These are phyloP conservation scores for Pedetes capensis DNA, from an alignment of 2,113 vertebrate species.

Conservation along the genomic window DNA sequence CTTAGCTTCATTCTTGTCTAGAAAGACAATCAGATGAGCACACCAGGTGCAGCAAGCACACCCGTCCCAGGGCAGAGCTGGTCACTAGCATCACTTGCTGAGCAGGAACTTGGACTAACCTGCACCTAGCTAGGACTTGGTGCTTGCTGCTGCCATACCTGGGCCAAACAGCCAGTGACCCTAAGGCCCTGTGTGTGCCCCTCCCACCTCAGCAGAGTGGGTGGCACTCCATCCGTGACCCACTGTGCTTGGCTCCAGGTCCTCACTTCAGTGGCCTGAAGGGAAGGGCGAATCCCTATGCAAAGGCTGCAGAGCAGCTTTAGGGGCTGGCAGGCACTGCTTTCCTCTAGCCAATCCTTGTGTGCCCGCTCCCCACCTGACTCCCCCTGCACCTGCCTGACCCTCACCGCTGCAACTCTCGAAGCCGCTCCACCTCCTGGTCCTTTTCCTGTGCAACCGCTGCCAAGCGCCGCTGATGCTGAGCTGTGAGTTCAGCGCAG, in stretches of 20 bases:
- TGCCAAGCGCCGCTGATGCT: slow-evolving; percentile 87
- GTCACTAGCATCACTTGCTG: fast-evolving
- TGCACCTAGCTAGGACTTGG: background rate
- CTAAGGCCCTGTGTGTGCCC: fast-evolving
- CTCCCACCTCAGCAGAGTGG: background rate
- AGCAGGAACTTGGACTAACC: fast-evolving
- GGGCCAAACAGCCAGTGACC: background rate
- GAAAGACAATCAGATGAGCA: background rate
- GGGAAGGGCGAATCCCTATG: background rate
- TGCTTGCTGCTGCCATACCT: background rate
- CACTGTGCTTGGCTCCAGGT: background rate
- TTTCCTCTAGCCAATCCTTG: background rate
- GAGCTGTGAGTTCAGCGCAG: slow-evolving; percentile 83
- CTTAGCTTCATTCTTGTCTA: background rate
- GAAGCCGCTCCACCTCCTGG: slow-evolving; percentile 88
- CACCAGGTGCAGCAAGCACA: fast-evolving
- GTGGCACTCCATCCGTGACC: too few relatives aligned
- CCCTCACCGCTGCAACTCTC: slow-evolving; percentile 90
- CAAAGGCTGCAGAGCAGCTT: background rate
- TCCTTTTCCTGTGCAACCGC: slow-evolving; percentile 84
- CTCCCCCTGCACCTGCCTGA: fast-evolving
- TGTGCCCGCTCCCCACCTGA: fast-evolving
- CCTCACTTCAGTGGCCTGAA: background rate
- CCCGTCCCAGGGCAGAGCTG: background rate
- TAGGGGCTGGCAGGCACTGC: background rate